A percentile compares a stretch with the other conserved stretches of the same genome.
These are phyloP conservation scores for Simalia tracyae DNA, from an alignment of 2,797 vertebrate species.

Conservation along the genomic window DNA sequence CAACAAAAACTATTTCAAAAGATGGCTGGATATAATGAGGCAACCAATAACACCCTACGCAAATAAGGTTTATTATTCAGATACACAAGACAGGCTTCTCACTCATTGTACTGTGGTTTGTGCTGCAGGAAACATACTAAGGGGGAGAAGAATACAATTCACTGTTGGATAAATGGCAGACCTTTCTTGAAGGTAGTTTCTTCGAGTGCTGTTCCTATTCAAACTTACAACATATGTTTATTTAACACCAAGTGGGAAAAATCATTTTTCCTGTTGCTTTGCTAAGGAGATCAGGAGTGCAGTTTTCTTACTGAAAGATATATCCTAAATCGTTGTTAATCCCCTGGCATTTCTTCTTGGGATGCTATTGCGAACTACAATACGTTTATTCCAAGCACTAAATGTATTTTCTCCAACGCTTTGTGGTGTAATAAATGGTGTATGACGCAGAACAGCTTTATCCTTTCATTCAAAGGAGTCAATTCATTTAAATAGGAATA, in stretches of 20 bases:
- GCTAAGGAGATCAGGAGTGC: not conserved
- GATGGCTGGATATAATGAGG: slow-evolving; percentile 30
- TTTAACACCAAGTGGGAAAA: slow-evolving; percentile 23
- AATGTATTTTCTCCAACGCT: not conserved
- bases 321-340: slow-evolving; percentile 21
- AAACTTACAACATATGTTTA: not conserved
- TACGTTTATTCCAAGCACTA: slow-evolving; percentile 47
- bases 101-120: not conserved
- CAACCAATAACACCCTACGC: not conserved
- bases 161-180: slow-evolving; percentile 51
- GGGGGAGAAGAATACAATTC: not conserved
- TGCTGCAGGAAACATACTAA: not conserved
- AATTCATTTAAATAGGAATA: not conserved
- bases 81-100: not conserved
- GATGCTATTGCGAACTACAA: slow-evolving; percentile 17
- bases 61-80: not conserved
- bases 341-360: slow-evolving; percentile 50
- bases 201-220: slow-evolving; percentile 35
- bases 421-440: not conserved
- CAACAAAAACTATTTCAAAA: slow-evolving; percentile 33
- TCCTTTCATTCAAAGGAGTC: not conserved
- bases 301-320: slow-evolving; percentile 17
- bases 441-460: not conserved
- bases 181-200: slow-evolving; percentile 36
- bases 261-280: not conserved